phyloP scores from a whole-genome alignment of 2,888 invertebrate species.

The Zootermopsis nevadensis region DNA sequence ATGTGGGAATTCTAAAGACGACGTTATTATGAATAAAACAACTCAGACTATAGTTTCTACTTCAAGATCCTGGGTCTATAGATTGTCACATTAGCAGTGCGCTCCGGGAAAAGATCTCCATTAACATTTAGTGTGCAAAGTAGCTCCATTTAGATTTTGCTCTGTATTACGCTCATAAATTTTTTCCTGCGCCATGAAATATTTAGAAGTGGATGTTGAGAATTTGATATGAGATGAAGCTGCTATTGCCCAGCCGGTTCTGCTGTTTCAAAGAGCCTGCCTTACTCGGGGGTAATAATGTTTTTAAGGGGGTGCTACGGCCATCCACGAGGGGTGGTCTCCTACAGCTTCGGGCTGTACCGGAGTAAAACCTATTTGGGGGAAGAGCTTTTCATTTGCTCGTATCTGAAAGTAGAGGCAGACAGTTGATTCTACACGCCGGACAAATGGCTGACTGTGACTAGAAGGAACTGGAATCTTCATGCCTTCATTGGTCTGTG shows the following conservation, averaged over 20 bases:
- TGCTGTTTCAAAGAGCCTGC: background rate
- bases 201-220: background rate
- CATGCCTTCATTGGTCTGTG: too few relatives aligned
- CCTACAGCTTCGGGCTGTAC: background rate
- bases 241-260: background rate
- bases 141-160: background rate
- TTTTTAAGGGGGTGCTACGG: background rate
- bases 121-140: too few relatives aligned
- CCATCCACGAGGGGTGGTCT: background rate
- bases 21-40: too few relatives aligned
- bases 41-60: too few relatives aligned
- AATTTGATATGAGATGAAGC: conserved; percentile 13
- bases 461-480: too few relatives aligned
- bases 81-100: too few relatives aligned
- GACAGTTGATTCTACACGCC: too few relatives aligned
- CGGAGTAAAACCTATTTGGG: background rate
- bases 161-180: background rate
- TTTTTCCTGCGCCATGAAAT: background rate
- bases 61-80: too few relatives aligned
- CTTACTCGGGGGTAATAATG: background rate
- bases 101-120: too few relatives aligned
- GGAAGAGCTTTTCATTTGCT: background rate
- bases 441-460: too few relatives aligned
- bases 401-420: too few relatives aligned
- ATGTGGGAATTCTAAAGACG: too few relatives aligned